Conservation (phyloP, 2,888 invertebrate species). For the Cyaniris semiargus region DNA sequence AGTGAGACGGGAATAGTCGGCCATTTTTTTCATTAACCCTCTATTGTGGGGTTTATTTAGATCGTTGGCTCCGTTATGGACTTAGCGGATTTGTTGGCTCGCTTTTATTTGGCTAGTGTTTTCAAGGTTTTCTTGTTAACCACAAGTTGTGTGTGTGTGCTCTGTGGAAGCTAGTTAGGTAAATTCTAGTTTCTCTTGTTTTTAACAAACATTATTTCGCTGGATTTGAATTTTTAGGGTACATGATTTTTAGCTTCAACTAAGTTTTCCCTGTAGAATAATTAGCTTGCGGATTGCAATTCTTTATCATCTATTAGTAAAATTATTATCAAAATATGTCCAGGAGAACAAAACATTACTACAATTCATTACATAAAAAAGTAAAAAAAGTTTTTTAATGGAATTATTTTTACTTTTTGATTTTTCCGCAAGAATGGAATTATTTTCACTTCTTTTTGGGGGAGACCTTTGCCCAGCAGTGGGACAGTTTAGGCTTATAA, state of each 20-base stretch:
- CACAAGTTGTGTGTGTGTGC: not conserved
- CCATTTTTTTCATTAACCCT: constrained; percentile 12
- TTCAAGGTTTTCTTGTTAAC: not conserved
- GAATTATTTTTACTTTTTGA: too few relatives aligned
- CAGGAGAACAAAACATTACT: too few relatives aligned
- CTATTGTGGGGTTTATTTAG: not conserved
- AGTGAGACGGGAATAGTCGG: not conserved
- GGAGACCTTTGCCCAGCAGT: too few relatives aligned
- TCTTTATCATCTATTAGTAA: too few relatives aligned
- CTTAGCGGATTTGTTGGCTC: not conserved
- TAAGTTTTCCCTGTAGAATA: not conserved
- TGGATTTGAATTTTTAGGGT: not conserved
- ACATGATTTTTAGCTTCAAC: not conserved
- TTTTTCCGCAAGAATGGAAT: too few relatives aligned
- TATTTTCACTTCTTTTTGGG: too few relatives aligned
- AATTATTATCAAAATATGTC: too few relatives aligned
- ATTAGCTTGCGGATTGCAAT: too few relatives aligned
- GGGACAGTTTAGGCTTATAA: too few relatives aligned
- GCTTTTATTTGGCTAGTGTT: not conserved
- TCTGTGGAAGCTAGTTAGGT: not conserved
- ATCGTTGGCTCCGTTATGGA: constrained; percentile 9
- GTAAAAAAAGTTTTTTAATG: too few relatives aligned
- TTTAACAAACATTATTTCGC: not conserved
- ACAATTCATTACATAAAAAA: too few relatives aligned
- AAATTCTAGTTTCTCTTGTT: not conserved